phyloP scores from a whole-genome alignment of 2,113 vertebrate species.

The Oreotragus oreotragus region DNA sequence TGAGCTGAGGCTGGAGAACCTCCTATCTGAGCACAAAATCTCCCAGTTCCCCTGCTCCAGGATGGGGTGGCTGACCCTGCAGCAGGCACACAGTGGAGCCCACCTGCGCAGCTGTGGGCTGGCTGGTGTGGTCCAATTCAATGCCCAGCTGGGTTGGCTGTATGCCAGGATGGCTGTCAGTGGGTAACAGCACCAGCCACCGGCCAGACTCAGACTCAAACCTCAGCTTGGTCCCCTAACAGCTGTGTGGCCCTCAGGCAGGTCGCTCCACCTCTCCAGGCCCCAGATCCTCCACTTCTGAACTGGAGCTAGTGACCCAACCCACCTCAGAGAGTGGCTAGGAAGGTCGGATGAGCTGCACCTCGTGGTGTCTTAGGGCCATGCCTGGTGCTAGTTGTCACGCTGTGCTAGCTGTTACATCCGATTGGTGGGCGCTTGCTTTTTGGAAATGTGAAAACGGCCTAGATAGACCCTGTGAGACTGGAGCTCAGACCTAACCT shows the following conservation, averaged over 20 bases:
- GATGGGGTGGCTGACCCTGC: neutral
- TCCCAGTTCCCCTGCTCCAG: accelerated
- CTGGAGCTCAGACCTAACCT: neutral
- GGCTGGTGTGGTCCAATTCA: accelerated
- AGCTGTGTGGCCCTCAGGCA: neutral
- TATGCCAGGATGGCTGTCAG: accelerated
- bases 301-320: accelerated
- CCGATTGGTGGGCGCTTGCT: accelerated
- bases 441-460: neutral
- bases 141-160: accelerated
- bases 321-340: accelerated
- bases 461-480: neutral
- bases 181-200: accelerated
- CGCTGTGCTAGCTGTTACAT: accelerated
- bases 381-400: accelerated
- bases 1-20: neutral
- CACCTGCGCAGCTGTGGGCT: accelerated
- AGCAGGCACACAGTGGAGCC: accelerated
- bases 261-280: neutral
- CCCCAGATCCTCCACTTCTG: neutral
- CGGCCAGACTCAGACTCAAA: accelerated
- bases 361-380: accelerated
- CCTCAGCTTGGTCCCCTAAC: neutral
- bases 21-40: neutral
- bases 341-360: accelerated